phyloP scores from a whole-genome alignment of 2,113 vertebrate genomes.

The Prinia subflava region DNA sequence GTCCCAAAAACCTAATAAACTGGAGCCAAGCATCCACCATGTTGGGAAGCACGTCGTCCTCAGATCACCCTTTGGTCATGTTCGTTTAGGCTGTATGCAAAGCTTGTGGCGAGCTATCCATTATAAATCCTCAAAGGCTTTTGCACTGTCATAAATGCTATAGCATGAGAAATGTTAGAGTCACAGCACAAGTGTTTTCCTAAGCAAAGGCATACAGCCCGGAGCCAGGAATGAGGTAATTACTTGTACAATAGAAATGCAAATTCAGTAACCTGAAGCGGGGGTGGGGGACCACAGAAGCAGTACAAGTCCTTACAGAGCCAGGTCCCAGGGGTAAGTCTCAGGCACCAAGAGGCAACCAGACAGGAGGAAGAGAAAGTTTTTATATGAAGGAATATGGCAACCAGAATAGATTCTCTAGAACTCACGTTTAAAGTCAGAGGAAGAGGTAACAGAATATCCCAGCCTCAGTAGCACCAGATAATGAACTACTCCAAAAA shows the following conservation, averaged over 20 bases:
- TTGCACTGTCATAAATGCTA: neutral
- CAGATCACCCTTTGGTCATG: neutral
- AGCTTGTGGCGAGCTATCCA: neutral
- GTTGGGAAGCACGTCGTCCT: neutral
- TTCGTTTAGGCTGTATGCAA: neutral
- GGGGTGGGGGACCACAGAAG: neutral
- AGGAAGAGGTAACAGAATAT: neutral
- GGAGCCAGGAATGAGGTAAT: constrained; percentile 23
- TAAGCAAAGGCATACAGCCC: neutral
- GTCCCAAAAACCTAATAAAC: neutral
- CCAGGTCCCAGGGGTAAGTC: neutral
- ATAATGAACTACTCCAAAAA: neutral
- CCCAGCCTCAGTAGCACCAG: neutral
- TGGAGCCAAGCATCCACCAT: neutral
- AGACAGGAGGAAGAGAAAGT: neutral
- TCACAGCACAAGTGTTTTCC: neutral
- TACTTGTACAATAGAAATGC: neutral
- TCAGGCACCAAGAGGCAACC: neutral
- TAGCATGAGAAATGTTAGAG: neutral
- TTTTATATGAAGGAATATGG: neutral
- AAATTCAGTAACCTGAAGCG: neutral
- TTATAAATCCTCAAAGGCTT: neutral
- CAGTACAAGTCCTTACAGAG: neutral
- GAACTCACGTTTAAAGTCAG: neutral
- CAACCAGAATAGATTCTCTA: neutral